Conservation (phyloP, 2,113 vertebrate species). For the Menidia beryllina region DNA sequence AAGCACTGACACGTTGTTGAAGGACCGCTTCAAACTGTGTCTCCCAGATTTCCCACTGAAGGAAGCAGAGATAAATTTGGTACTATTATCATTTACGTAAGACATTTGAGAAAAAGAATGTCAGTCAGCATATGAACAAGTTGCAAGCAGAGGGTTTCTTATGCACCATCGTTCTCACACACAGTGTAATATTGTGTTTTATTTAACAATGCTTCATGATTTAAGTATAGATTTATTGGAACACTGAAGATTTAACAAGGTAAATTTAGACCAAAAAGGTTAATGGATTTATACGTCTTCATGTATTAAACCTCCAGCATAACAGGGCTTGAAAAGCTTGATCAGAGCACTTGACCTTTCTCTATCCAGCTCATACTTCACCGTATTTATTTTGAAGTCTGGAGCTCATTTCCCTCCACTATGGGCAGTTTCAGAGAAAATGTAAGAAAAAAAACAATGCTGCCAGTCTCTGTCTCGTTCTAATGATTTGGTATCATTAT, state of each 20-base stretch:
- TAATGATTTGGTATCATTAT: background rate
- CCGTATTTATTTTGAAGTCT: too few species aligned
- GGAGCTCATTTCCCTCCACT: too few species aligned
- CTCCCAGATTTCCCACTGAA: background rate
- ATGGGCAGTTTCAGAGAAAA: background rate
- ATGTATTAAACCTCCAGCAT: too few species aligned
- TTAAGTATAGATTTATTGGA: too few species aligned
- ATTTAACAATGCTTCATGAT: too few species aligned
- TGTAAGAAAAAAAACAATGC: background rate
- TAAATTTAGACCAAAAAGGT: too few species aligned
- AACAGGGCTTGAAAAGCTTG: too few species aligned
- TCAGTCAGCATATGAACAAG: constrained; percentile 6
- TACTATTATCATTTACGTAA: constrained; percentile 11
- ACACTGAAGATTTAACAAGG: too few species aligned
- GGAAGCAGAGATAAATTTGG: background rate
- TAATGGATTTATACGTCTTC: too few species aligned
- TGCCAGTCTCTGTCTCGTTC: background rate
- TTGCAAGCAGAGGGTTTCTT: constrained; percentile 17
- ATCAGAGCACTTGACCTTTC: too few species aligned
- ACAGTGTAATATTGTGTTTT: constrained; percentile 42
- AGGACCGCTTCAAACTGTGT: constrained; percentile 18
- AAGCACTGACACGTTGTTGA: constrained; percentile 19
- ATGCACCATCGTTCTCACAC: constrained; percentile 40
- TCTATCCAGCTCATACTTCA: too few species aligned
- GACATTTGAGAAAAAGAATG: background rate